phyloP scores from a whole-genome alignment of 2,888 invertebrate species.

The Amiota minor region DNA sequence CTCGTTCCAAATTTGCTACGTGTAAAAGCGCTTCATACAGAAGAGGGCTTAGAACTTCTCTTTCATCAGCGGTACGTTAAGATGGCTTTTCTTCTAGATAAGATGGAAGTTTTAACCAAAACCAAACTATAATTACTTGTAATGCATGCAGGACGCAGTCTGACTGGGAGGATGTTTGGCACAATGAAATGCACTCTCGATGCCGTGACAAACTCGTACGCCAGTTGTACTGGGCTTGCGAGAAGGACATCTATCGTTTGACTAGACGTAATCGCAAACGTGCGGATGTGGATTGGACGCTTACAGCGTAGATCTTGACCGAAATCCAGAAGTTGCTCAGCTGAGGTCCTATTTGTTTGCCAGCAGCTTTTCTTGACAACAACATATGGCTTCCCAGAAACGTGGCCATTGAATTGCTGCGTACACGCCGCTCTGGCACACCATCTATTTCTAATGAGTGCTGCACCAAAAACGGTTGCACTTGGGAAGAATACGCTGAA shows the following conservation, averaged over 20 bases:
- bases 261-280: constrained; percentile 73
- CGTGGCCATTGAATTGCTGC: constrained; percentile 67
- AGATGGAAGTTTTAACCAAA: not conserved
- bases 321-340: constrained; percentile 20
- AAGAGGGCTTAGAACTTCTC: constrained; percentile 74
- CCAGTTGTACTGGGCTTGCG: constrained; percentile 78
- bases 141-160: constrained; percentile 72
- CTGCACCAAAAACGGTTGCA: constrained; percentile 77
- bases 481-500: constrained; percentile 80
- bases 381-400: constrained; percentile 71
- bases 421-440: constrained; percentile 62
- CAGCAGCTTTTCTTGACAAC: constrained; percentile 36
- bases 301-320: constrained; percentile 41
- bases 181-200: constrained; percentile 76
- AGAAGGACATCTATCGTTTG: constrained; percentile 78
- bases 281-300: constrained; percentile 41
- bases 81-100: not conserved
- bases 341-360: not conserved
- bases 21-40: constrained; percentile 59
- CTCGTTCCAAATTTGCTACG: constrained; percentile 46
- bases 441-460: constrained; percentile 77
- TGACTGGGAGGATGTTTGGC: constrained; percentile 78
- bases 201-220: constrained; percentile 76
- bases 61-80: constrained; percentile 74
- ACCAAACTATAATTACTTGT: not conserved